Conservation (phyloP, 2,888 invertebrate genomes). For the Drosophila lutescens region DNA sequence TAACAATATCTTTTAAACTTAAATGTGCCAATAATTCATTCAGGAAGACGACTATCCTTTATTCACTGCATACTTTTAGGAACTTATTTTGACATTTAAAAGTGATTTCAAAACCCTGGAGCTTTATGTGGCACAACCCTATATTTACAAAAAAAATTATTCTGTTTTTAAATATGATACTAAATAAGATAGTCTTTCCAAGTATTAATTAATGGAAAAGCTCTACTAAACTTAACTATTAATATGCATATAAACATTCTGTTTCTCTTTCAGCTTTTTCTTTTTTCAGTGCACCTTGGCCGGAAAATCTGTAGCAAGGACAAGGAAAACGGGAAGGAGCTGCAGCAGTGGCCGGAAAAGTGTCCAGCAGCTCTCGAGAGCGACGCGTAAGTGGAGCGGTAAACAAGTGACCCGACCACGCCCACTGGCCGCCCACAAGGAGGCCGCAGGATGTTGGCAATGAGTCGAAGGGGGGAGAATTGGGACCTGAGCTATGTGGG, state of each 20-base stretch:
- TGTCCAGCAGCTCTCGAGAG: conserved; percentile 60
- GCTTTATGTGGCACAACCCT: too few relatives aligned
- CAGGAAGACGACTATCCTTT: too few relatives aligned
- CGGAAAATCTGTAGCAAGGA: background rate
- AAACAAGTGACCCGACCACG: conserved; percentile 64
- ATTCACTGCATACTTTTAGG: too few relatives aligned
- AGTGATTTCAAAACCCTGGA: too few relatives aligned
- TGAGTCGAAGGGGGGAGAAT: conserved; percentile 6
- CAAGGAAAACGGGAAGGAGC: conserved; percentile 9
- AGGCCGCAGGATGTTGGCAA: conserved; percentile 8
- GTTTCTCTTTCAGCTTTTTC: background rate
- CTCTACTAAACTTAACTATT: too few relatives aligned
- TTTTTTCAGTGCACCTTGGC: conserved; percentile 1
- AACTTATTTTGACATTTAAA: too few relatives aligned
- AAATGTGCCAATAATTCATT: too few relatives aligned
- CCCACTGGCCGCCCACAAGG: conserved; percentile 30
- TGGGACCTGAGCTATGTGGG: conserved; percentile 24
- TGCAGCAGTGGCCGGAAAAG: conserved; percentile 33
- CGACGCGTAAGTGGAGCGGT: conserved; percentile 73
- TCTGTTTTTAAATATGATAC: too few relatives aligned
- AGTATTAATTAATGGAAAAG: too few relatives aligned
- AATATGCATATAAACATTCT: background rate
- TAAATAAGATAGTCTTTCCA: too few relatives aligned
- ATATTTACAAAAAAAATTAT: too few relatives aligned
- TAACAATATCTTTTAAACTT: too few relatives aligned